Conservation (phyloP, 2,797 vertebrate genomes). For the Echiichthys vipera region DNA sequence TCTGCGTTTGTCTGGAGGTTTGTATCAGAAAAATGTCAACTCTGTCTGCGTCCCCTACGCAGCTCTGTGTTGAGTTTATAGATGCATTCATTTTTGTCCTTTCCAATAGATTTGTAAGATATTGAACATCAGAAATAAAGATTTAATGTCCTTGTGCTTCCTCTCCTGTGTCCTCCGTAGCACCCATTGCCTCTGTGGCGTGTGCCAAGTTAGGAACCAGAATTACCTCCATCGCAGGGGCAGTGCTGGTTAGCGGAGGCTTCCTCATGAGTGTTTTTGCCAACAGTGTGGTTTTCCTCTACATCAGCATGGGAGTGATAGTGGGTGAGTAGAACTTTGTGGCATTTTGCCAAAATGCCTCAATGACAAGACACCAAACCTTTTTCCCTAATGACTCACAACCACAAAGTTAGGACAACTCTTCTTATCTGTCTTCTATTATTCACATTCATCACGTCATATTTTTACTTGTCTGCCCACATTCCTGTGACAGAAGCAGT, state of each 20-base stretch:
- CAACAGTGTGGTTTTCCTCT: slow-evolving; percentile 89
- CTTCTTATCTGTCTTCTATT: background rate
- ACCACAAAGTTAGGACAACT: too few species aligned
- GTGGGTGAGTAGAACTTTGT: slow-evolving; percentile 86
- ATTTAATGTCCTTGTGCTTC: background rate
- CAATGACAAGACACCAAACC: background rate
- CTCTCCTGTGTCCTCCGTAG: slow-evolving; percentile 68
- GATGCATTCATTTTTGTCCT: too few species aligned
- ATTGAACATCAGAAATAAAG: background rate
- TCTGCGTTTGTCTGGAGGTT: slow-evolving; percentile 91
- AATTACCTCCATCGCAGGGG: slow-evolving; percentile 85
- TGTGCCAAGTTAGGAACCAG: slow-evolving; percentile 87
- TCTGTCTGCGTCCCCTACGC: background rate
- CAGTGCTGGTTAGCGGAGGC: slow-evolving; percentile 86
- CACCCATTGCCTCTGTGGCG: slow-evolving; percentile 86
- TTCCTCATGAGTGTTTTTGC: slow-evolving; percentile 92
- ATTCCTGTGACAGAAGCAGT: slow-evolving; percentile 4
- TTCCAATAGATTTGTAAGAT: too few species aligned
- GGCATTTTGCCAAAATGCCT: background rate
- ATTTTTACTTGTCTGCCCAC: background rate
- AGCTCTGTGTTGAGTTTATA: background rate
- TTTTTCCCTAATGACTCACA: background rate
- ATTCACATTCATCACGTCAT: background rate
- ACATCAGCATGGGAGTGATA: slow-evolving; percentile 92
- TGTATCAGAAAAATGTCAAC: background rate